Evolutionary conservation across 2,888 invertebrate species (phyloP).

Genomic region (Lissonota sp.): DNA sequence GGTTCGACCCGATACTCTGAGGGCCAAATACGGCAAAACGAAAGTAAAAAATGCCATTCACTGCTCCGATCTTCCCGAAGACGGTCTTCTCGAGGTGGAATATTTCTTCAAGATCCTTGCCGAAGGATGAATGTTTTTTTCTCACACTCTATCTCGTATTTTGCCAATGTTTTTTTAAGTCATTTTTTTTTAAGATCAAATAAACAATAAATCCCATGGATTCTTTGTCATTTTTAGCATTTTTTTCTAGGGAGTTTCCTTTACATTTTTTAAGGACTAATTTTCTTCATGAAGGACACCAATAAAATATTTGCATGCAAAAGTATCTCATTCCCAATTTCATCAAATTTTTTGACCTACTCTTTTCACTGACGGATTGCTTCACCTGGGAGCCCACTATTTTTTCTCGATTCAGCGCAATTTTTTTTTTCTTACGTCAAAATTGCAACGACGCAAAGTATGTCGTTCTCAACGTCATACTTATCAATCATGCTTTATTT

Average conservation of each 20-base stretch:
- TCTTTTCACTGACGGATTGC: no score
- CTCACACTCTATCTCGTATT: neutral
- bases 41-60: constrained; percentile 95
- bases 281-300: no score
- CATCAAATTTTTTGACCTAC: no score
- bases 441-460: neutral
- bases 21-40: constrained; percentile 93
- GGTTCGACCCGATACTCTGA: constrained; percentile 92
- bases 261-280: no score
- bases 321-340: no score
- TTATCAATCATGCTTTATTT: neutral
- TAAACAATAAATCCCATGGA: neutral
- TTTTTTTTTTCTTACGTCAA: neutral
- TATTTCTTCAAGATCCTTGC: constrained; percentile 91
- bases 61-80: constrained; percentile 96
- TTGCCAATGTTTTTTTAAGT: neutral
- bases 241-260: no score
- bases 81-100: constrained; percentile 92
- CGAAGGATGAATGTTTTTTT: constrained; percentile 24
- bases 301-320: no score
- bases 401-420: neutral
- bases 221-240: no score
- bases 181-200: neutral
- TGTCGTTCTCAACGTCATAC: neutral
- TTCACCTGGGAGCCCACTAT: neutral